Conservation (phyloP, 2,797 vertebrate species). For the Selene dorsalis region DNA sequence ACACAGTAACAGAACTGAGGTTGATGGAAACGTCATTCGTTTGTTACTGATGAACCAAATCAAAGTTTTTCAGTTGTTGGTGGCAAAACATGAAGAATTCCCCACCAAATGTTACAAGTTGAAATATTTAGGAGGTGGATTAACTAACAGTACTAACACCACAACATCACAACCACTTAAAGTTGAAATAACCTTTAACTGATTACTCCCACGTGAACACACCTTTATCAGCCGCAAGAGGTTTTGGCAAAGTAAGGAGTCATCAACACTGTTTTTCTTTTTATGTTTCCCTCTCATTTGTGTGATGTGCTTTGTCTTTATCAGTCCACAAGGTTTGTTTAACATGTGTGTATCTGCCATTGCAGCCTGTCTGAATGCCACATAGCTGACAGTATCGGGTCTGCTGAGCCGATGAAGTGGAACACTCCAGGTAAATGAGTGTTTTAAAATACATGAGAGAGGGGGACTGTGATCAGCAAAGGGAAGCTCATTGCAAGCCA, state of each 20-base stretch:
- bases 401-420: conserved; percentile 28
- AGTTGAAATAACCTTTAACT: not conserved
- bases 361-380: conserved; percentile 2
- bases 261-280: not conserved
- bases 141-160: too few relatives aligned
- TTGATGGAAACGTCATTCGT: not conserved
- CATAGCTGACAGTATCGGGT: conserved; percentile 23
- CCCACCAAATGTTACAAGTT: too few relatives aligned
- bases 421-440: conserved; percentile 48
- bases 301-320: not conserved
- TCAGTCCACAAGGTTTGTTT: not conserved
- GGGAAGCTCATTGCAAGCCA: conserved; percentile 25
- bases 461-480: conserved; percentile 31
- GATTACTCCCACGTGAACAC: not conserved
- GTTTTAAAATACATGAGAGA: conserved; percentile 38
- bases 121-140: not conserved
- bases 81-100: too few relatives aligned
- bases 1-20: not conserved
- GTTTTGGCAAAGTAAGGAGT: not conserved
- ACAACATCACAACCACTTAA: too few relatives aligned
- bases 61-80: too few relatives aligned
- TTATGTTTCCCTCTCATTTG: conserved; percentile 2
- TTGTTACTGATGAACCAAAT: not conserved
- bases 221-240: not conserved
- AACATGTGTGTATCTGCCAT: conserved; percentile 9